Percentiles rank a stretch among this genome's conserved stretches.
Evolutionary conservation across 2,888 invertebrate genomes (phyloP).

Genomic region (Lingula anatina): DNA sequence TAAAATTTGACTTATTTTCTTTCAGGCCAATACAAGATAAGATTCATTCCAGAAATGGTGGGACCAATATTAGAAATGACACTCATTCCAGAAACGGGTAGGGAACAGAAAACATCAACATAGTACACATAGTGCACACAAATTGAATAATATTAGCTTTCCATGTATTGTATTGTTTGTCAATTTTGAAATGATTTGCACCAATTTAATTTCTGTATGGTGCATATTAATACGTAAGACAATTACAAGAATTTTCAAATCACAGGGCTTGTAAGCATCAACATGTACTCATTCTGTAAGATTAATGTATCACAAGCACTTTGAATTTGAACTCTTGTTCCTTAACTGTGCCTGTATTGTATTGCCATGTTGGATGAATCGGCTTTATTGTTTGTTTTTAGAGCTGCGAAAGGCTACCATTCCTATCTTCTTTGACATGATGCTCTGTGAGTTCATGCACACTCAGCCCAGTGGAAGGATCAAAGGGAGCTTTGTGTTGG

Average conservation of each 20-base stretch:
- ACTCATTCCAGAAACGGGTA: conserved; percentile 72
- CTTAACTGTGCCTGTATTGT: no score
- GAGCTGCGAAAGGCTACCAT: conserved; percentile 85
- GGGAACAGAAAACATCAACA: conserved; percentile 17
- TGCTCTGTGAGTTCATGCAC: conserved; percentile 77
- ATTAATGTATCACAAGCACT: no score
- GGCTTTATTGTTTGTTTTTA: no score
- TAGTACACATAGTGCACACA: no score
- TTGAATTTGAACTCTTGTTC: no score
- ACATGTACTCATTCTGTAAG: no score
- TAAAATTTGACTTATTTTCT: conserved; percentile 37
- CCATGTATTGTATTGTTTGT: neutral
- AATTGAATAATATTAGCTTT: neutral
- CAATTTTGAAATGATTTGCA: neutral
- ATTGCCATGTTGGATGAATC: no score
- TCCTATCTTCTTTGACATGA: conserved; percentile 97
- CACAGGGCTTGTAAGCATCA: no score
- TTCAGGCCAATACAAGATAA: conserved; percentile 66
- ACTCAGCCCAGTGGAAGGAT: conserved; percentile 44
- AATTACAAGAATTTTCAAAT: no score
- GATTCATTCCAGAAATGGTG: conserved; percentile 80
- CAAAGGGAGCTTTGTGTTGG: conserved; percentile 69
- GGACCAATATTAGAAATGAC: conserved; percentile 91
- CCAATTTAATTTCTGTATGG: no score
- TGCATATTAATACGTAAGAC: no score